Base-by-base conservation (phyloP, 2,113 vertebrate species). In the Tonatia bakeri region DNA sequence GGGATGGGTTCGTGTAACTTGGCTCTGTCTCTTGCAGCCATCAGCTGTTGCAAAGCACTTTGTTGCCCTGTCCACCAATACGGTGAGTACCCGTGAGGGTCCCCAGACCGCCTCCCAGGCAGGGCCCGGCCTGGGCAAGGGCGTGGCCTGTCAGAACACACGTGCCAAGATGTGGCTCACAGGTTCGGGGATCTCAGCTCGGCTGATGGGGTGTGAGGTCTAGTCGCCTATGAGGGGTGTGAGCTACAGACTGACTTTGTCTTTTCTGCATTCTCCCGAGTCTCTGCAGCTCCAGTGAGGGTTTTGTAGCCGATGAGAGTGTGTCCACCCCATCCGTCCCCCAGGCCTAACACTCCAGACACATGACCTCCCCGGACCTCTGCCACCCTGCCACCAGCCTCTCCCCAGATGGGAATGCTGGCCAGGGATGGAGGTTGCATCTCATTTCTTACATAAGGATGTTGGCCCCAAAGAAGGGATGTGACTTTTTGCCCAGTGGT, bases 41-140 rank as follows among this genome's bases (percentile, higher is more conserved):
- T 98, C 99, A 94, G 97, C 99, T 47, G 99, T 99, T 3, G 99
- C 99, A 91, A 99, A 99, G 98, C 99, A 99, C 91, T 99, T 99
- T 36, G 99, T 99, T 45, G 99, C 99, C n/a, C 99, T 99, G 91
- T 99, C 99, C 86, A 99, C 99, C 96, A 99, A 99, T 89, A 99
- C 98, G 36, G 99, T 99, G 92, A 99, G 99, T 99, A 95, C 36
- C 75, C 0, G 0, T 0, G 33, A 73, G 85, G 36, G 26, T 3
- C 43, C 65, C 47, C 4, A 1, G 7, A 36, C 45, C 28, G n/a
- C 43, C n/a, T 40, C 40, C 10, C 14, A 47, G 22, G 82, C 14
- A 56, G 47, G 45, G 9, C 33, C 85, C 20, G 1, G 17, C 15
- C 24, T 54, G 9, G 1, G 0, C 50, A 28, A 47, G 88, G 45